These are phyloP conservation scores for Lepus europaeus DNA, from an alignment of 2,113 vertebrate genomes.

Conservation along the genomic window DNA sequence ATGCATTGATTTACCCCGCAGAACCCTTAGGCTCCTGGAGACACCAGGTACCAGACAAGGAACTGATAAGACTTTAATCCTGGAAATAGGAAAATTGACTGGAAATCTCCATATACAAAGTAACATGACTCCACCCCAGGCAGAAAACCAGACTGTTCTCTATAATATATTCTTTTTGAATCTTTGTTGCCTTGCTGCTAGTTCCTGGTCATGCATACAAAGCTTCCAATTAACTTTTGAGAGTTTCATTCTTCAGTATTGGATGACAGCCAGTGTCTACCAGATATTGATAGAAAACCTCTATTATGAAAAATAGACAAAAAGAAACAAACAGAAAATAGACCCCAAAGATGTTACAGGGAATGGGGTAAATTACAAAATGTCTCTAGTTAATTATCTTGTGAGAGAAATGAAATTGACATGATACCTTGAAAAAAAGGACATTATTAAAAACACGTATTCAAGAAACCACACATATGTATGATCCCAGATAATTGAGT, in stretches of 20 bases:
- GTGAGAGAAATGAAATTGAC: slow-evolving; percentile 21
- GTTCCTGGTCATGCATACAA: not conserved
- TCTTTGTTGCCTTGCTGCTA: slow-evolving; percentile 33
- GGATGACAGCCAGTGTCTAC: slow-evolving; percentile 34
- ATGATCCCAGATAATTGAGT: not conserved
- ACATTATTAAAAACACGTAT: not conserved
- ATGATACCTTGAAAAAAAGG: not conserved
- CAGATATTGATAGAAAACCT: slow-evolving; percentile 26
- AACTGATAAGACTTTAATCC: slow-evolving; percentile 6
- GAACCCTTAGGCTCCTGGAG: not conserved
- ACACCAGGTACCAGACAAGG: not conserved
- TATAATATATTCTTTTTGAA: not conserved
- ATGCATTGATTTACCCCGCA: not conserved
- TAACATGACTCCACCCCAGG: not conserved
- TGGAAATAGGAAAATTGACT: not conserved
- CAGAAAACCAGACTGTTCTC: not conserved
- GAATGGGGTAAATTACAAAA: not conserved
- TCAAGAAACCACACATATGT: slow-evolving; percentile 21
- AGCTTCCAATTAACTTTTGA: slow-evolving; percentile 40
- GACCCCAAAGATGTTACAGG: not conserved
- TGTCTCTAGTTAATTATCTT: not conserved
- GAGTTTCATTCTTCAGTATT: not conserved
- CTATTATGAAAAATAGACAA: not conserved
- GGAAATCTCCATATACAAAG: not conserved
- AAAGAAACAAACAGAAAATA: slow-evolving; percentile 48